These are phyloP conservation scores for Meloidogyne chitwoodi DNA, from an alignment of 1,140 invertebrate genomes.

Conservation along the genomic window DNA sequence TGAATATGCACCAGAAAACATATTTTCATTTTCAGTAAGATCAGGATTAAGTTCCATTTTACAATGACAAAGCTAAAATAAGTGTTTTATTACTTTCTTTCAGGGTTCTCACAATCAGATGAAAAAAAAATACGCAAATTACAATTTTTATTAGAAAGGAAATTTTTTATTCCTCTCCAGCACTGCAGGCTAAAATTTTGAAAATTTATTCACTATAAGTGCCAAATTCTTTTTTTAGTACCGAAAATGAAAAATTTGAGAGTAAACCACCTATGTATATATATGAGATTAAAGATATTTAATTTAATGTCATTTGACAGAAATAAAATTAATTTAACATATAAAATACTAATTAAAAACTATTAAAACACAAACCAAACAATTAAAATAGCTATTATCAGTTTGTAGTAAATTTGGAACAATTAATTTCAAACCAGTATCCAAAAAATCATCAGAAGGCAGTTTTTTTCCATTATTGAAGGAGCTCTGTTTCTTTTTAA, in stretches of 20 bases:
- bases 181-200: no score
- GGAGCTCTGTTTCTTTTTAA: neutral
- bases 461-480: neutral
- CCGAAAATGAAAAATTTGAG: no score
- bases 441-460: neutral
- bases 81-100: no score
- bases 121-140: no score
- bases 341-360: neutral
- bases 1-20: neutral
- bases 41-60: neutral
- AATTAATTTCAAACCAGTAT: neutral
- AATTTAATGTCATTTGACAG: neutral
- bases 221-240: no score
- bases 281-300: no score
- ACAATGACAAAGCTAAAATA: neutral
- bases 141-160: no score
- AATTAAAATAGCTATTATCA: neutral
- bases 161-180: no score
- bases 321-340: neutral
- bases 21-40: neutral
- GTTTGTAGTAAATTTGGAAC: neutral
- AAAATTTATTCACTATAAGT: no score
- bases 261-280: no score
- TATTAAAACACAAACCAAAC: neutral
- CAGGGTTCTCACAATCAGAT: no score